Percentiles rank a stretch among this genome's conserved stretches.
Evolutionary conservation across 2,797 vertebrate genomes (phyloP).

Genomic region (Takifugu rubripes): DNA sequence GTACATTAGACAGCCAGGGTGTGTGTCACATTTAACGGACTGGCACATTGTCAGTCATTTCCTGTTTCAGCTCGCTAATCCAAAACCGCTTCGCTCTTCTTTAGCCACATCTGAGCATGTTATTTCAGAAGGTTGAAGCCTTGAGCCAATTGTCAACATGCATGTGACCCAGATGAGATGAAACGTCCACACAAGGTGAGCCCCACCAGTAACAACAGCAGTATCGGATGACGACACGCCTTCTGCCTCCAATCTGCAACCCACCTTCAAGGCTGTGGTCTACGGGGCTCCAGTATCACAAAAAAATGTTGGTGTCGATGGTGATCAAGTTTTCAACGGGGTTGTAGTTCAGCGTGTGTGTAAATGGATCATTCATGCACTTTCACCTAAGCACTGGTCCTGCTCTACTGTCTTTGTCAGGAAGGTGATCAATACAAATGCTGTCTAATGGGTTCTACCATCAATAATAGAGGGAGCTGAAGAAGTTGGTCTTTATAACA

Average conservation of each 20-base stretch:
- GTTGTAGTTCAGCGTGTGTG: slow-evolving; percentile 1
- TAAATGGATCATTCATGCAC: slow-evolving; percentile 4
- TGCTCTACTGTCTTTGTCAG: slow-evolving; percentile 18
- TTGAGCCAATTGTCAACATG: slow-evolving; percentile 6
- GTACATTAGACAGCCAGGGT: background rate
- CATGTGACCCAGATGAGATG: slow-evolving; percentile 5
- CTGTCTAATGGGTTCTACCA: slow-evolving; percentile 62
- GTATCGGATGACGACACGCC: slow-evolving; percentile 24
- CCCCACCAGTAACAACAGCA: background rate
- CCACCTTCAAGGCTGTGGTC: too few relatives aligned
- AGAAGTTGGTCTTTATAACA: slow-evolving; percentile 19
- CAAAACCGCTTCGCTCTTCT: background rate
- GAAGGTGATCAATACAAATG: slow-evolving; percentile 54
- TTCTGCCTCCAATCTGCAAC: too few relatives aligned
- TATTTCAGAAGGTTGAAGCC: background rate
- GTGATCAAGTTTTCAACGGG: background rate
- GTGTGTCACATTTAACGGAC: slow-evolving; percentile 1
- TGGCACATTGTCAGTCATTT: slow-evolving; percentile 8
- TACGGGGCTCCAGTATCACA: too few relatives aligned
- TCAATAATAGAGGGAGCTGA: slow-evolving; percentile 63
- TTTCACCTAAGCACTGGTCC: slow-evolving; percentile 19
- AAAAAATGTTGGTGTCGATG: too few relatives aligned
- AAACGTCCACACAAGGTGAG: slow-evolving; percentile 7
- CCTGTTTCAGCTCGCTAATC: background rate
- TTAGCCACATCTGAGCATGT: background rate